A percentile compares a stretch with the other conserved stretches of the same genome.
These are phyloP conservation scores for Centropristis striata DNA, from an alignment of 2,113 vertebrate genomes.

Conservation along the genomic window DNA sequence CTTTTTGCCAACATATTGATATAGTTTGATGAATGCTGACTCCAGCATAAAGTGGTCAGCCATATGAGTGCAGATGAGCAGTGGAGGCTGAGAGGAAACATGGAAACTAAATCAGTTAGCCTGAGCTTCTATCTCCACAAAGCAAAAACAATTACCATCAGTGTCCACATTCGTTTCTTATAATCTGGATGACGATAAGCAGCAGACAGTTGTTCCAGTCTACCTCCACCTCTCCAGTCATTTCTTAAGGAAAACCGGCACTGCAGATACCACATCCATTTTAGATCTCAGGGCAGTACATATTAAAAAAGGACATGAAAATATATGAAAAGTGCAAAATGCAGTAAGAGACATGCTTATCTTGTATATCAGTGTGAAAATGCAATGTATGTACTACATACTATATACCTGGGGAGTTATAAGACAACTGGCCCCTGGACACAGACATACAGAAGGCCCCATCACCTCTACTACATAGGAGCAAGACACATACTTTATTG, in stretches of 20 bases:
- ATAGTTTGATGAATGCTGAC: conserved; percentile 13
- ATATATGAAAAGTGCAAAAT: not conserved
- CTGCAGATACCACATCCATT: conserved; percentile 23
- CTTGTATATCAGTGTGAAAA: too few species aligned
- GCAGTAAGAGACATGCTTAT: too few species aligned
- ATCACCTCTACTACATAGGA: too few species aligned
- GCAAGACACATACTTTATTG: too few species aligned
- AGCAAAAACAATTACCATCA: conserved; percentile 68
- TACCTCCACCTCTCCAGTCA: conserved; percentile 30
- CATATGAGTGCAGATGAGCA: conserved; percentile 27
- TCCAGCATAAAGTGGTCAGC: conserved; percentile 15
- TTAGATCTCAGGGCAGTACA: not conserved
- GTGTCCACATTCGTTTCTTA: conserved; percentile 62
- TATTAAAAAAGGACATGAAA: not conserved
- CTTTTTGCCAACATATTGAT: not conserved
- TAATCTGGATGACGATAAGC: conserved; percentile 66
- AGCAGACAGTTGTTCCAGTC: conserved; percentile 46
- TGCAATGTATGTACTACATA: too few species aligned
- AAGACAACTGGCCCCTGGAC: too few species aligned
- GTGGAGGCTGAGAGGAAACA: conserved; percentile 38
- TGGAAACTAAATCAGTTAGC: conserved; percentile 49
- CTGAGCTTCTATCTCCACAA: conserved; percentile 48
- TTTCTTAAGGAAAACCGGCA: conserved; percentile 35
- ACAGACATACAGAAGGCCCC: too few species aligned
- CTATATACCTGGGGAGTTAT: too few species aligned